Base-by-base conservation (phyloP, 2,888 invertebrate species). In the Aporophyla lueneburgensis region DNA sequence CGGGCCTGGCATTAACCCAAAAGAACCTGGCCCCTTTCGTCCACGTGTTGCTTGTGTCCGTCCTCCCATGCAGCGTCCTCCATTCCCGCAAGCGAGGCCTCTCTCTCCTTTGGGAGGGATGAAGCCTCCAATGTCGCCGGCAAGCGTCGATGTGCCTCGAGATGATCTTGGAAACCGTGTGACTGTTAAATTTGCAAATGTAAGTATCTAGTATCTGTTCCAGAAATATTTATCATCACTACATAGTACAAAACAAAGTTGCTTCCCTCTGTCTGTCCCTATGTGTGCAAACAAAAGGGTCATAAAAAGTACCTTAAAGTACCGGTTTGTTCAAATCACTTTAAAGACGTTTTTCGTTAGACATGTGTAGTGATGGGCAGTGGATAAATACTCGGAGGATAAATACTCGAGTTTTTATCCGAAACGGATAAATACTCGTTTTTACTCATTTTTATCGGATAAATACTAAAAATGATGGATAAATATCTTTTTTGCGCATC, bases 161-260 rank as follows among this genome's bases (percentile, higher is more conserved):
- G 80, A 83, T 40, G 77, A 74, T 80, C 7, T 78, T 81, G 74
- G 88, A 84, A 76, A 86, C 83, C 3, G 86, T 86, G 21, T 88
- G 83, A 63, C 71, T 21, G 83, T 93, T n/a, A 88, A 87, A 62
- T 85, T 93, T 67, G 83, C 86, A 53, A 92, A 92, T 84, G 93
- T 93, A 65, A 92, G 93, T 67, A 58, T 10, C 33, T n/a, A 58
- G 16, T 6, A 6, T 33, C n/a, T 67, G n/a, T 67, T 56, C 1
- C 5, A 58, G 58, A 33, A 33, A 33, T 33, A 33, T 33, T 33
- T 33, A 2, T 33, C 33, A 33, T 33, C n/a, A n/a, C n/a, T 33
- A 33, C 33, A 33, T 33, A 33, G 1, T 33, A 33, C 3, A 33
- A 33, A 33, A 33, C 33, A 33, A 33, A 33, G 33, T 33, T 3